phyloP scores from a whole-genome alignment of 2,113 vertebrate species.

The Erythrolamprus reginae region DNA sequence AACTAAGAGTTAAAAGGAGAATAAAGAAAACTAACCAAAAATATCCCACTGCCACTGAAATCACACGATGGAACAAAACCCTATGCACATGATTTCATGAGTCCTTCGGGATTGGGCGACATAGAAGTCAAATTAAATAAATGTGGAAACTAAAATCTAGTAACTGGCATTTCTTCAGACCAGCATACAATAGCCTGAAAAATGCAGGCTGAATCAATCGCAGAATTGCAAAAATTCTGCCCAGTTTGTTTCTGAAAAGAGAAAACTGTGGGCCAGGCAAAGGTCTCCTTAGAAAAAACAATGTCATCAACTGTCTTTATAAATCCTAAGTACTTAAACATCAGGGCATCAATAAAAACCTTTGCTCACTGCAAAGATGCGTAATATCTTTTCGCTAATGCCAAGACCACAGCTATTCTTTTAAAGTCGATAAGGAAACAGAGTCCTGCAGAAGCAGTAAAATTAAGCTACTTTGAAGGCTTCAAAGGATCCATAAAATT shows the following conservation, averaged over 20 bases:
- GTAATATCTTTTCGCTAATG: background rate
- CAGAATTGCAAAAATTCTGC: background rate
- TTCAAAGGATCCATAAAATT: slow-evolving; percentile 24
- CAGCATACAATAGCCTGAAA: background rate
- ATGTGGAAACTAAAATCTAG: background rate
- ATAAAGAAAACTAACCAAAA: background rate
- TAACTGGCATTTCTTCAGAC: background rate
- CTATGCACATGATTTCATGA: background rate
- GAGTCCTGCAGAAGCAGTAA: slow-evolving; percentile 9
- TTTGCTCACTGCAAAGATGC: background rate
- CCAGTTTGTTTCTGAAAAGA: background rate
- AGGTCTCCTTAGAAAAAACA: background rate
- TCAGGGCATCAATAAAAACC: slow-evolving; percentile 33
- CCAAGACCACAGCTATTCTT: slow-evolving; percentile 26
- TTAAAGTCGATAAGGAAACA: slow-evolving; percentile 27
- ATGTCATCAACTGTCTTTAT: background rate
- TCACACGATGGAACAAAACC: background rate
- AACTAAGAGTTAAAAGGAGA: background rate
- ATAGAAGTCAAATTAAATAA: too few relatives aligned
- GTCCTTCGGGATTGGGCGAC: too few relatives aligned
- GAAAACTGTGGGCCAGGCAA: background rate
- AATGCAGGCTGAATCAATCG: fast-evolving
- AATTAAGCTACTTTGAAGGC: slow-evolving; percentile 14
- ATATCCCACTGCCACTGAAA: background rate
- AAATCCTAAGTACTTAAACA: background rate